Base-by-base conservation (phyloP, 2,888 invertebrate genomes). In the Stenotaenia linearis region DNA sequence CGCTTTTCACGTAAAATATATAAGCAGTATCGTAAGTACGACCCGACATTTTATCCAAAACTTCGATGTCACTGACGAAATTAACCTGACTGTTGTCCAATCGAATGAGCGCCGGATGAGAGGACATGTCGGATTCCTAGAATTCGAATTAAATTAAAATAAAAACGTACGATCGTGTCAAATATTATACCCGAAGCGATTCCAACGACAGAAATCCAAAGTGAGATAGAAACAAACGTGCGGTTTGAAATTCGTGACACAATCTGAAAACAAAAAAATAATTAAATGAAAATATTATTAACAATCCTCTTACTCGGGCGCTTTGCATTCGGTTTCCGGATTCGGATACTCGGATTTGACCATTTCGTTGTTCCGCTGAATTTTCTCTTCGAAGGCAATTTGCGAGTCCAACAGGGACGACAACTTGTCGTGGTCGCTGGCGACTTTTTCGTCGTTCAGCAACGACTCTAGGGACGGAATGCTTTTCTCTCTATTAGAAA, bases 211-310 rank as follows among this genome's bases (percentile, higher is more conserved):
- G 88, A 84, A 97, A 93, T 0, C 98, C 98, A 86, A 98, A 96
- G 87, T 98, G 97, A 2, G 97, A 96, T 21, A 99, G 88, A 86
- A 99, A 96, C 30, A 98, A 88, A 77, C 98, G 90, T 0, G 98
- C 95, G 0, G 98, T 97, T 88, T 98, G 97, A 85, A 97, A 98
- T 85, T 97, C 96, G 79, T 95, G 93, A 83, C 94, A 94, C 32
- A 83, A 79, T 74, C 83, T 83, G 35, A 28, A 78, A 79, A 37
- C 7, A 77, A 56, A 45, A 78, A 69, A 77, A 76, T 12, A 76
- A 30, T n/a, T n/a, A 76, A 74, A 10, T 74, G 4, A 74, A 74
- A 74, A 74, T 4, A 23, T 28, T 25, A 32, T 30, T 1, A 15
- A 56, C n/a, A 25, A 25, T 3, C 23, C 0, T 50, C 1, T 82